A percentile compares a stretch with the other conserved stretches of the same genome.
Conservation (phyloP, 2,888 invertebrate genomes). For the Cephonodes hylas region DNA sequence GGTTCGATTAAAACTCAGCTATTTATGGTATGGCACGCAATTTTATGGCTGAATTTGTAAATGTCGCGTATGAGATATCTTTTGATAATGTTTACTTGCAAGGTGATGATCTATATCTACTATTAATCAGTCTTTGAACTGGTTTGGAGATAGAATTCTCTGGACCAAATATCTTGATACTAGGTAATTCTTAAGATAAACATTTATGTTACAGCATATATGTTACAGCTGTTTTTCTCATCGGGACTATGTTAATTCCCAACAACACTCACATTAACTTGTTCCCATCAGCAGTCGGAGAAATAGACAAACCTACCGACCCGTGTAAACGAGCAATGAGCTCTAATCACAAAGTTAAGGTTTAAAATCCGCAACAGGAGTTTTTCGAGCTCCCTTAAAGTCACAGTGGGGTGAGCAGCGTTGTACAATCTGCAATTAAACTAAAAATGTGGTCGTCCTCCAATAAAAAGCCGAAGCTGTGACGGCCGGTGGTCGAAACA, state of each 20-base stretch:
- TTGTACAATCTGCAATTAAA: slow-evolving; percentile 65
- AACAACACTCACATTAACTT: too few species aligned
- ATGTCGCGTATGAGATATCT: background rate
- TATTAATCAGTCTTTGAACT: too few species aligned
- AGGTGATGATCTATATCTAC: background rate
- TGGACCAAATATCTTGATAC: too few species aligned
- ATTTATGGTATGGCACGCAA: slow-evolving; percentile 1
- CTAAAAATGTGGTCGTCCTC: slow-evolving; percentile 65
- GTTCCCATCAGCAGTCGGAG: background rate
- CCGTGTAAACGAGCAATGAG: background rate
- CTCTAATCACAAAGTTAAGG: background rate
- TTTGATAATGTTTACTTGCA: background rate
- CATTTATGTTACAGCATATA: too few species aligned
- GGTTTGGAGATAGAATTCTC: too few species aligned
- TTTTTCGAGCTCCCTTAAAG: background rate
- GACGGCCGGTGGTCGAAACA: slow-evolving; percentile 66
- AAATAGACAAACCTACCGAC: background rate
- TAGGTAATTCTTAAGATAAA: too few species aligned
- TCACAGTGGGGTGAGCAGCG: slow-evolving; percentile 14
- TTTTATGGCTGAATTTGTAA: background rate
- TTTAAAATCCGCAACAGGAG: background rate
- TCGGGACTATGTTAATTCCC: too few species aligned
- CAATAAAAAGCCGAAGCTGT: slow-evolving; percentile 75
- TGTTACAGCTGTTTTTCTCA: too few species aligned
- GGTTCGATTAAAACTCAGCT: slow-evolving; percentile 6